These are phyloP conservation scores for Leucoraja ocellata DNA, from an alignment of 2,797 vertebrate species.

Conservation along the genomic window DNA sequence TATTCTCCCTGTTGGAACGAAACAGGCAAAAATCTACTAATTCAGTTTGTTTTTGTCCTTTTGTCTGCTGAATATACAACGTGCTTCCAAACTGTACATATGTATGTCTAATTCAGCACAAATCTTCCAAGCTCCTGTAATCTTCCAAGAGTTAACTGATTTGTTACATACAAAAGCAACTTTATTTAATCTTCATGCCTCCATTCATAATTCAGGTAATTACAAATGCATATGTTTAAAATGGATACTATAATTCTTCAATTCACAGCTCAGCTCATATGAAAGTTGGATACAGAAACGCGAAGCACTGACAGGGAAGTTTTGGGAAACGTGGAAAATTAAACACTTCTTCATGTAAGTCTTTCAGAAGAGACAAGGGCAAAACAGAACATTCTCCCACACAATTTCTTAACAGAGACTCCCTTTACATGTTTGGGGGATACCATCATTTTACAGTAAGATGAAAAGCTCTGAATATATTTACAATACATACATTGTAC, in stretches of 20 bases:
- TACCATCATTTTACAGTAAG: conserved; percentile 89
- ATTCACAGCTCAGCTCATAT: conserved; percentile 99
- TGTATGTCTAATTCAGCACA: not conserved
- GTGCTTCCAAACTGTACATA: not conserved
- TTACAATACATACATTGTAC: conserved; percentile 99
- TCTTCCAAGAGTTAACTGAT: conserved; percentile 40
- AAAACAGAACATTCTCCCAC: conserved; percentile 66
- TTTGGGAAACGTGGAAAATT: conserved; percentile 84
- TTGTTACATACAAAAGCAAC: conserved; percentile 97
- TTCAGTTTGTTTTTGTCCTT: not conserved
- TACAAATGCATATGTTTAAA: conserved; percentile 95
- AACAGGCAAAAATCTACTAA: not conserved
- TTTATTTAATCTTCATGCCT: conserved; percentile 99
- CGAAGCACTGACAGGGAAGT: conserved; percentile 94
- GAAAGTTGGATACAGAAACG: conserved; percentile 84
- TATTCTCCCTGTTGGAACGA: not conserved
- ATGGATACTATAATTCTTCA: conserved; percentile 96
- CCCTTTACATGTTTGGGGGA: conserved; percentile 84
- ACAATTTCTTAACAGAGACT: conserved; percentile 80
- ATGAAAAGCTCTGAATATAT: conserved; percentile 96
- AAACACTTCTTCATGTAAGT: conserved; percentile 82
- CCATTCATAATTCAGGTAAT: conserved; percentile 85
- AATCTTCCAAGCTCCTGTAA: not conserved
- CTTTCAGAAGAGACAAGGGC: conserved; percentile 78
- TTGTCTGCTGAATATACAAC: not conserved